Conservation (phyloP, 2,113 vertebrate genomes). For the Prochilodus magdalenae region DNA sequence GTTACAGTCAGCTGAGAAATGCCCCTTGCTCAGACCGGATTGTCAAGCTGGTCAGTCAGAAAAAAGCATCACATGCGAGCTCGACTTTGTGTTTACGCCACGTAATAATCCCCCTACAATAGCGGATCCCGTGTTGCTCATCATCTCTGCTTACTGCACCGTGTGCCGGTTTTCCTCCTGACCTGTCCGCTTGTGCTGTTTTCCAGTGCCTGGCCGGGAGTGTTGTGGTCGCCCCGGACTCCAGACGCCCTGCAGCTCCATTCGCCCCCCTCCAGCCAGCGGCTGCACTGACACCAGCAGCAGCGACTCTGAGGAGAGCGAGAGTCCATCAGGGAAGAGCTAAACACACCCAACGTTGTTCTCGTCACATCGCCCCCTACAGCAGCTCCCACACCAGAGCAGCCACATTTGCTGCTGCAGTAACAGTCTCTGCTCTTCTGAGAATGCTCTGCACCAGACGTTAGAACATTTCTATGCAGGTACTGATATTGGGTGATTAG, state of each 20-base stretch:
- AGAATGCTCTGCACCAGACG: not conserved
- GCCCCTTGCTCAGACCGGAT: too few species aligned
- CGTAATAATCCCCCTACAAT: too few species aligned
- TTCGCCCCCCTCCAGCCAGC: constrained; percentile 4
- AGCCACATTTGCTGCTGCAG: not conserved
- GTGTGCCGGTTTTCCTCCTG: too few species aligned
- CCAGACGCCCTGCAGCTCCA: constrained; percentile 47
- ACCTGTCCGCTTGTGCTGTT: not conserved
- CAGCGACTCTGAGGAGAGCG: constrained; percentile 51
- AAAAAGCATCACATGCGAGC: too few species aligned
- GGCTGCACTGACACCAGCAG: constrained; percentile 38
- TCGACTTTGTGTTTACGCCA: too few species aligned
- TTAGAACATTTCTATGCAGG: not conserved
- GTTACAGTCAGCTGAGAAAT: too few species aligned
- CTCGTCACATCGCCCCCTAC: too few species aligned
- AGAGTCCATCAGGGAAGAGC: constrained; percentile 27
- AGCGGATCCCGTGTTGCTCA: too few species aligned
- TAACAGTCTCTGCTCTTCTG: not conserved
- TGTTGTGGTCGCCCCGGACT: constrained; percentile 61
- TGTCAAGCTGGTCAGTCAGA: too few species aligned
- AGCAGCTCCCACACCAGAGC: too few species aligned
- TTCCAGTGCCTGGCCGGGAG: constrained; percentile 67
- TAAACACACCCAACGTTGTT: too few species aligned
- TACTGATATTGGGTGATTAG: too few species aligned
- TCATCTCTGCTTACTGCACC: not conserved